These are phyloP conservation scores for Ammospiza caudacuta DNA, from an alignment of 2,113 vertebrate genomes.

Conservation along the genomic window DNA sequence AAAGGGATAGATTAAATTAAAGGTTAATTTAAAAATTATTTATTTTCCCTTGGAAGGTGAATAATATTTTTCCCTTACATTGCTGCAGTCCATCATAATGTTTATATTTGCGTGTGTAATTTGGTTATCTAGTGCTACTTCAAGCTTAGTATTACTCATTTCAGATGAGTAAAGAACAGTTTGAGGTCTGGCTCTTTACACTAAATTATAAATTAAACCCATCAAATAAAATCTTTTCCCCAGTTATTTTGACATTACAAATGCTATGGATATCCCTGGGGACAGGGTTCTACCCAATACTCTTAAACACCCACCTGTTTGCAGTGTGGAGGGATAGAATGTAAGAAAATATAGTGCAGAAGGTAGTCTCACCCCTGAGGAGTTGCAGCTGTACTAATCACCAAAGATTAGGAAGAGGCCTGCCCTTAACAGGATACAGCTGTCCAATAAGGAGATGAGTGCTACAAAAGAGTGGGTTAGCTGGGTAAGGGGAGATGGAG, in stretches of 20 bases:
- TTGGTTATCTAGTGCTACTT: conserved; percentile 5
- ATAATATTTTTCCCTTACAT: conserved; percentile 10
- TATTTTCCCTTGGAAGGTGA: conserved; percentile 23
- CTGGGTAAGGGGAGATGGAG: too few species aligned
- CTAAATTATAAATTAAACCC: not conserved
- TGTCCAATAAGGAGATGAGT: too few species aligned
- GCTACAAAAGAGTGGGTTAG: too few species aligned
- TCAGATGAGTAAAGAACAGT: conserved; percentile 7
- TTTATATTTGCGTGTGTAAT: conserved; percentile 33
- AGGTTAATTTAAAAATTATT: conserved; percentile 18
- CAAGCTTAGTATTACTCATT: not conserved
- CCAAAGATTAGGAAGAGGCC: too few species aligned
- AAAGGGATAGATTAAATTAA: conserved; percentile 33
- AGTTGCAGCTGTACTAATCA: too few species aligned
- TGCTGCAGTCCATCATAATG: not conserved
- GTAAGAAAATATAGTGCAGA: too few species aligned
- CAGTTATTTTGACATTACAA: not conserved
- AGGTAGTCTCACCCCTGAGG: too few species aligned
- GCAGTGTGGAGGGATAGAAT: too few species aligned
- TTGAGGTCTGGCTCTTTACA: not conserved
- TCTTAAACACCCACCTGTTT: not conserved
- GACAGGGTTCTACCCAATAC: not conserved
- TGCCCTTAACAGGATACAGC: too few species aligned
- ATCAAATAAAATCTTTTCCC: not conserved
- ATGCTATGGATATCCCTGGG: not conserved